A percentile compares a stretch with the other conserved stretches of the same genome.
These are phyloP conservation scores for Triplophysa bombifrons DNA, from an alignment of 2,797 vertebrate species.

Conservation along the genomic window DNA sequence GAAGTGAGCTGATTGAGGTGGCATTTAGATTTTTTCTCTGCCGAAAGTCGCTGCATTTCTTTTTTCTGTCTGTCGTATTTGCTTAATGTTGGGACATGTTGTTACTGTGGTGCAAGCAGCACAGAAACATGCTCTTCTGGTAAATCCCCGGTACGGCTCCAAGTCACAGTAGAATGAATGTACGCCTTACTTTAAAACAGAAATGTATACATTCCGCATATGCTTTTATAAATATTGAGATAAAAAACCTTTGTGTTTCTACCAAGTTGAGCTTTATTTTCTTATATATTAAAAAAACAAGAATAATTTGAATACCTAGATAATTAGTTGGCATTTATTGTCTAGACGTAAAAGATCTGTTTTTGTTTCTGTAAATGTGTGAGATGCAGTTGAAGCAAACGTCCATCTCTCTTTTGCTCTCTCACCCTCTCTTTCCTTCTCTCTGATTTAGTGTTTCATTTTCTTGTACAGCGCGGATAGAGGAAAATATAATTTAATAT, in stretches of 20 bases:
- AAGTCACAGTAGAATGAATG: not conserved
- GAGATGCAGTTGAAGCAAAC: too few species aligned
- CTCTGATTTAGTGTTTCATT: not conserved
- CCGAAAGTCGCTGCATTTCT: not conserved
- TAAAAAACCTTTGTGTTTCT: not conserved
- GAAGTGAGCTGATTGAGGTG: slow-evolving; percentile 10
- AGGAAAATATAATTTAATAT: not conserved
- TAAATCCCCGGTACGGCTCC: not conserved
- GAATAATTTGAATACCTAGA: not conserved
- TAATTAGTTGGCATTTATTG: not conserved
- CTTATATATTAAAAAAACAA: too few species aligned
- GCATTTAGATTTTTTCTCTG: slow-evolving; percentile 1
- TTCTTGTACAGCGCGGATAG: not conserved
- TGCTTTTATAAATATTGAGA: not conserved
- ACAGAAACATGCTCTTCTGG: not conserved
- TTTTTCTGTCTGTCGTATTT: slow-evolving; percentile 4
- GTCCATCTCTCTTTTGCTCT: not conserved
- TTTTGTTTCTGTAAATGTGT: too few species aligned
- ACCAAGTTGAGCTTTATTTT: not conserved
- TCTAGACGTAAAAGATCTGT: not conserved
- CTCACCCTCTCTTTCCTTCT: not conserved
- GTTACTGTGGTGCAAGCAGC: not conserved
- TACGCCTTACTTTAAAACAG: not conserved
- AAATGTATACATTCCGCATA: not conserved
- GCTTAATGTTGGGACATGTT: slow-evolving; percentile 7